phyloP scores from a whole-genome alignment of 2,797 vertebrate species.

The Falco cherrug region DNA sequence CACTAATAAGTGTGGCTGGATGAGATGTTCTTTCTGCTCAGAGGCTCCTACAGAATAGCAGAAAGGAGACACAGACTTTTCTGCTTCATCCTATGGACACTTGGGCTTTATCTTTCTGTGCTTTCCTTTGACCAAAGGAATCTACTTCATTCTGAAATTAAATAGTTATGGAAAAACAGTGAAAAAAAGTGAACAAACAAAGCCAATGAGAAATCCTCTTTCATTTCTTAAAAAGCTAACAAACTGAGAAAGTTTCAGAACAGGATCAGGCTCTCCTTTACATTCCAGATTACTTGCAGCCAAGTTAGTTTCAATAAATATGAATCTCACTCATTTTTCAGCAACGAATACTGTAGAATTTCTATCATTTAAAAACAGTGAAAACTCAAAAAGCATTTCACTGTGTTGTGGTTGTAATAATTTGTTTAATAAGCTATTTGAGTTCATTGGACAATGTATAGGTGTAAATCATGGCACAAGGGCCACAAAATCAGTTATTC shows the following conservation, averaged over 20 bases:
- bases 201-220: neutral
- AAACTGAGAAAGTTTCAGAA: neutral
- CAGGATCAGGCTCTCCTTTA: neutral
- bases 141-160: neutral
- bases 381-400: neutral
- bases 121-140: neutral
- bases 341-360: neutral
- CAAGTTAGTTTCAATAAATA: neutral
- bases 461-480: neutral
- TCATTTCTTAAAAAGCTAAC: neutral
- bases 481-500: slow-evolving; percentile 30
- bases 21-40: neutral
- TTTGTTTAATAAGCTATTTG: neutral
- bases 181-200: neutral
- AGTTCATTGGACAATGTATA: neutral
- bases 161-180: neutral
- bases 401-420: neutral
- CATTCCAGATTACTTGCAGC: neutral
- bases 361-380: neutral
- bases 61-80: neutral
- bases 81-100: neutral
- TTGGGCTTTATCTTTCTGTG: neutral
- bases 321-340: neutral
- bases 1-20: neutral
- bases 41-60: neutral